Base-by-base conservation (phyloP, 2,888 invertebrate genomes). In the Catocala sponsa region DNA sequence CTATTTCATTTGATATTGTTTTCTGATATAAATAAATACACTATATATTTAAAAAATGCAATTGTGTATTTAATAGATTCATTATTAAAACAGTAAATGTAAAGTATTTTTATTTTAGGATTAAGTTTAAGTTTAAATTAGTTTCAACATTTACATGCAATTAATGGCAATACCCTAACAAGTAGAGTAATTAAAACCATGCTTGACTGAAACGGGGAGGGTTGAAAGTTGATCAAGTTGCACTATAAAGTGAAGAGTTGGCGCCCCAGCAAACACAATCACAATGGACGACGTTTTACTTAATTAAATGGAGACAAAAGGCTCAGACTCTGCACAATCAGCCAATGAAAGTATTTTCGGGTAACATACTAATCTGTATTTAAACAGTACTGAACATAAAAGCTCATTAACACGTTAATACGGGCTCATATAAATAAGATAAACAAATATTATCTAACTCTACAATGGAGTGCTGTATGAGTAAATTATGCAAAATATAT, bases 401-500 rank as follows among this genome's bases (percentile, higher is more conserved):
- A 43, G 25, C 32, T 11, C n/a, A 15, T 35, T 53, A 43, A 43
- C 43, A 13, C 43, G 9, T 44, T 12, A 44, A 53, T 44, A 44
- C 13, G n/a, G 2, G 11, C 46, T 55, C 4, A 25, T 25, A 25
- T 32, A 32, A 48, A 41, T 5, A 9, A 46, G 11, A 12, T 32
- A 41, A 56, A 32, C 6, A 47, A 38, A 47, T 35, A 35, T 11
- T 13, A 38, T 54, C 9, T 13, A 6, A 38, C 9, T 61, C 25
- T 48, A 53, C 47, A 25, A 6, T 10, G 13, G n/a, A 50, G n/a
- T 11, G 25, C n/a, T 1, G 12, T 41, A 15, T 33, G 25, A 46
- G 13, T 10, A 43, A 42, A 55, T 54, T 59, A 41, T 59, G 48
- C 44, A 43, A 55, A 59, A 42, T 54, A 33, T 44, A 54, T 44